A percentile compares a stretch with the other conserved stretches of the same genome.
Conservation (phyloP, 2,797 vertebrate genomes). For the Micropoecilia bifurca region DNA sequence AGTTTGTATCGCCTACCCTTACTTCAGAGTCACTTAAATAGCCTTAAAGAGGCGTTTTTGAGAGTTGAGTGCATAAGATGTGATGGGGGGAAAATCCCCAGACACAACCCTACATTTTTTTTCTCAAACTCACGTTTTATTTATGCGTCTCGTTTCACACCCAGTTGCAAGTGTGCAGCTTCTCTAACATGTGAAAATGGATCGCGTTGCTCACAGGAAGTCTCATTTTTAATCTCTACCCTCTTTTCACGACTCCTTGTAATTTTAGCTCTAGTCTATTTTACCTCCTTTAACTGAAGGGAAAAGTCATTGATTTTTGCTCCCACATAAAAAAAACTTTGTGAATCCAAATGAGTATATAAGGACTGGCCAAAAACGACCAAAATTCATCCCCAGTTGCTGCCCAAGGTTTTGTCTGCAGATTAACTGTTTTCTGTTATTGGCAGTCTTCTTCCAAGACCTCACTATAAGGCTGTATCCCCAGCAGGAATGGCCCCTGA, state of each 20-base stretch:
- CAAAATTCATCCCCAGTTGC: slow-evolving; percentile 13
- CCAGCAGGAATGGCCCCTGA: slow-evolving; percentile 68
- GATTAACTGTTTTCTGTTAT: slow-evolving; percentile 42
- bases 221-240: not conserved
- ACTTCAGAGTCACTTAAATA: slow-evolving; percentile 44
- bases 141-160: slow-evolving; percentile 15
- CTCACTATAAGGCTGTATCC: slow-evolving; percentile 52
- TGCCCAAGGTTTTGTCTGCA: slow-evolving; percentile 22
- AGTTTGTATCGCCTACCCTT: not conserved
- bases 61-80: slow-evolving; percentile 26
- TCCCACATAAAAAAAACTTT: not conserved
- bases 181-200: not conserved
- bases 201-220: slow-evolving; percentile 12
- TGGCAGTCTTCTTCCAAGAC: slow-evolving; percentile 46
- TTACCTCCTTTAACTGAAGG: slow-evolving; percentile 14
- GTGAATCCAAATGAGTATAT: not conserved
- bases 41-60: slow-evolving; percentile 19
- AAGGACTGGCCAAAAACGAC: not conserved
- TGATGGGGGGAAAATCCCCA: slow-evolving; percentile 20
- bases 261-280: slow-evolving; percentile 12
- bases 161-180: slow-evolving; percentile 6
- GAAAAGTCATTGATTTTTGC: slow-evolving; percentile 14
- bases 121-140: slow-evolving; percentile 6
- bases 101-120: not conserved
- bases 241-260: slow-evolving; percentile 1